A percentile compares a stretch with the other conserved stretches of the same genome.
phyloP scores from a whole-genome alignment of 1,140 invertebrate genomes.

The Megalopta genalis region DNA sequence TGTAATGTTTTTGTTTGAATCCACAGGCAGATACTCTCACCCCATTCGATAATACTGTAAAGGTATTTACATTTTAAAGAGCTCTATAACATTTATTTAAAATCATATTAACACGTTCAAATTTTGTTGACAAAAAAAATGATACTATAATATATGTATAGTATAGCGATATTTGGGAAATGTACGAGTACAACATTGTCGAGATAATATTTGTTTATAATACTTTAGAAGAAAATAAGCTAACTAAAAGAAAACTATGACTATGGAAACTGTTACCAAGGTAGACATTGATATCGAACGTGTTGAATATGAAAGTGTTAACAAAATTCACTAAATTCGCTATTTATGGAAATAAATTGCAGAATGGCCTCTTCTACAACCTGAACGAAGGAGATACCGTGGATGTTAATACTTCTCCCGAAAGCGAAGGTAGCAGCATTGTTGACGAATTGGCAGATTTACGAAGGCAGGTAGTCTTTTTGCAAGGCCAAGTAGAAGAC shows the following conservation, averaged over 20 bases:
- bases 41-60: constrained; percentile 88
- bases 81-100: background rate
- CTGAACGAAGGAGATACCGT: constrained; percentile 79
- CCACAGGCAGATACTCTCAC: constrained; percentile 90
- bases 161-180: no score
- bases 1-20: constrained; percentile 11
- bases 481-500: constrained; percentile 89
- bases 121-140: no score
- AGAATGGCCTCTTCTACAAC: constrained; percentile 88
- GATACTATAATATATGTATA: no score
- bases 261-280: no score
- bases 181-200: no score
- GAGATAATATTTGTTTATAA: no score
- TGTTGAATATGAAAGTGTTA: background rate
- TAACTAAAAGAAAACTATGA: no score
- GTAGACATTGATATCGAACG: no score
- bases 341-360: constrained; percentile 53
- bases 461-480: constrained; percentile 87
- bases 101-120: no score
- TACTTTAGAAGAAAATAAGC: no score
- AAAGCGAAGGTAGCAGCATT: constrained; percentile 78
- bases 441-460: constrained; percentile 87
- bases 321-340: background rate
- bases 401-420: constrained; percentile 72
- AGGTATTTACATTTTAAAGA: constrained; percentile 75